Evolutionary conservation across 2,888 invertebrate genomes (phyloP), one percentile per base, ranked within the genome.

Genomic region (Sycophila texana): DNA sequence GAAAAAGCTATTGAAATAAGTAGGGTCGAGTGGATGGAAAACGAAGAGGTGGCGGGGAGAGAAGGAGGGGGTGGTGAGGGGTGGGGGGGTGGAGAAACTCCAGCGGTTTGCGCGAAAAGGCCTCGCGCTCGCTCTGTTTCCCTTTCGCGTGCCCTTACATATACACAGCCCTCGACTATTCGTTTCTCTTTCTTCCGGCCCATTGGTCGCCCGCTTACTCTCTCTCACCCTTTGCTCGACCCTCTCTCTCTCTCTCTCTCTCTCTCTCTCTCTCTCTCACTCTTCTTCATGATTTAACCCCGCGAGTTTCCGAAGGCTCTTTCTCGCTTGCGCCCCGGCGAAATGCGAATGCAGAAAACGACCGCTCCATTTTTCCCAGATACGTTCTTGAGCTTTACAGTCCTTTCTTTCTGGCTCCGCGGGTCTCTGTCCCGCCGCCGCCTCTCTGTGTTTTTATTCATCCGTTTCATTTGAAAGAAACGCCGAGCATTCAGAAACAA

Each of bases 1-100:
- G 86, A 86, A 86, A 79, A 81, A 87, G 87, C 87, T 86, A 89
- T 89, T 88, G 88, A 87, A 87, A 88, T 88, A 88, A 89, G 89
- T 88, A 89, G 88, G 88, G 87, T 89, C 87, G 88, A 88, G 87
- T 87, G 85, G 85, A 86, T 86, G 84, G 83, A 82, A 74, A 82
- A 78, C 82, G 82, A 80, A 82, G 79, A 83, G 73, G 77, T 66
- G 74, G 70, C 65, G 67, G 55, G 75, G 70, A 66, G 76, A 77
- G 60, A 57, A 51, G 60, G 63, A 66, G 74, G 65, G 22, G n/a
- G n/a, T n/a, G n/a, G n/a, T 55, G 63, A 66, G 74, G 39, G 39
- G 39, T 4, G 7, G 39, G 4, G 5, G 10, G 39, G 10, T 5
- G 39, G 39, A 10, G 39, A 10, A 39, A 39, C 39, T 39, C 68